Conservation (phyloP, 2,888 invertebrate species). For the Lobophora halterata region DNA sequence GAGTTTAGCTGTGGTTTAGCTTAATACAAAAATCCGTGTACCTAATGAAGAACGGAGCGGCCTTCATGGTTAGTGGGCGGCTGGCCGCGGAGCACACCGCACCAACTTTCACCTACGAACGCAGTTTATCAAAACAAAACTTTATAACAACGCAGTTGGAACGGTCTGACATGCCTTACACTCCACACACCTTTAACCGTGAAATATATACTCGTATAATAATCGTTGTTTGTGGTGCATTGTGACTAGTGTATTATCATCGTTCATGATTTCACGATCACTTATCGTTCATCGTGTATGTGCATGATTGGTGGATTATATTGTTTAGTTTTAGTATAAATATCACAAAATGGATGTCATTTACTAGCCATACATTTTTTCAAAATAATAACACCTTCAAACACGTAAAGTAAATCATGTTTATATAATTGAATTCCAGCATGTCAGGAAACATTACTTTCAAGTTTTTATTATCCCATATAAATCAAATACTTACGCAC, state of each 20-base stretch:
- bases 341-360: conserved; percentile 1
- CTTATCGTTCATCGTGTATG: conserved; percentile 43
- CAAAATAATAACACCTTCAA: conserved; percentile 1
- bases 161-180: conserved; percentile 19
- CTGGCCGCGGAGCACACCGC: conserved; percentile 53
- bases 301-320: conserved; percentile 48
- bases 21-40: conserved; percentile 32
- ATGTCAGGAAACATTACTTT: conserved; percentile 1
- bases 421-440: conserved; percentile 2
- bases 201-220: conserved; percentile 20
- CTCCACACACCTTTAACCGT: conserved; percentile 20
- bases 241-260: conserved; percentile 31
- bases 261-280: conserved; percentile 32
- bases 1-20: conserved; percentile 34
- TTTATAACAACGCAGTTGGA: conserved; percentile 27
- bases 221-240: conserved; percentile 11
- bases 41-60: conserved; percentile 47
- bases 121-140: conserved; percentile 55
- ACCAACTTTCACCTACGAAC: conserved; percentile 61
- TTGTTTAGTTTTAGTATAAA: conserved; percentile 14
- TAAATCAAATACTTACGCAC: too few relatives aligned
- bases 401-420: not conserved
- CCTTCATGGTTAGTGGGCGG: conserved; percentile 73
- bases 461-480: too few relatives aligned
- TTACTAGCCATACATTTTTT: conserved; percentile 1